These are phyloP conservation scores for Dorcus parallelipipedus DNA, from an alignment of 2,888 invertebrate genomes.

Conservation along the genomic window DNA sequence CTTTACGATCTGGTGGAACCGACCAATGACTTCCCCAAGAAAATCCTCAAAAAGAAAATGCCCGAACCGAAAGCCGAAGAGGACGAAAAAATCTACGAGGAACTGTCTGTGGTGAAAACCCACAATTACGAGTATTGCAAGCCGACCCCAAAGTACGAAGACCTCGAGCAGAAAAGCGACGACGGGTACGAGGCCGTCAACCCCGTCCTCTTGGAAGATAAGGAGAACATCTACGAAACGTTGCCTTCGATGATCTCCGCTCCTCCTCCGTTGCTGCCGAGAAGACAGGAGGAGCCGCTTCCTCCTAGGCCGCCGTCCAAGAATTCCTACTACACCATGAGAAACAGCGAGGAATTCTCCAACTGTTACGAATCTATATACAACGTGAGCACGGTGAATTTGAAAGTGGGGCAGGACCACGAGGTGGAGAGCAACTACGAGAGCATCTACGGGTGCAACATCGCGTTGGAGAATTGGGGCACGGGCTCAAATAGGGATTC, in stretches of 20 bases:
- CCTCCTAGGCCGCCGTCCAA: slow-evolving; percentile 52
- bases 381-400: slow-evolving; percentile 24
- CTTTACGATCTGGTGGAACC: slow-evolving; percentile 33
- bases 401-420: slow-evolving; percentile 7
- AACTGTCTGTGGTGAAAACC: slow-evolving; percentile 19
- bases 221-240: slow-evolving; percentile 56
- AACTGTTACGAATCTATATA: slow-evolving; percentile 60
- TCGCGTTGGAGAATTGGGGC: slow-evolving; percentile 22
- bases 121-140: slow-evolving; percentile 24
- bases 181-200: slow-evolving; percentile 56
- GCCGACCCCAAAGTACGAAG: slow-evolving; percentile 21
- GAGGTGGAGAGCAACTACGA: slow-evolving; percentile 24
- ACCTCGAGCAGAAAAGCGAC: slow-evolving; percentile 40
- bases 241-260: slow-evolving; percentile 39
- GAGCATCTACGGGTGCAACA: slow-evolving; percentile 31
- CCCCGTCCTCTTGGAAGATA: slow-evolving; percentile 40
- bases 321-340: slow-evolving; percentile 62
- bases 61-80: slow-evolving; percentile 17
- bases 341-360: slow-evolving; percentile 54
- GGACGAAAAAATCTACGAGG: slow-evolving; percentile 34
- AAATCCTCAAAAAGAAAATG: slow-evolving; percentile 25
- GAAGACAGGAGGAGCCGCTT: slow-evolving; percentile 50
- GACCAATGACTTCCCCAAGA: slow-evolving; percentile 16
- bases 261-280: slow-evolving; percentile 24
- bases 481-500: slow-evolving; percentile 43